Conservation (phyloP, 2,888 invertebrate genomes). For the Mimas tiliae region DNA sequence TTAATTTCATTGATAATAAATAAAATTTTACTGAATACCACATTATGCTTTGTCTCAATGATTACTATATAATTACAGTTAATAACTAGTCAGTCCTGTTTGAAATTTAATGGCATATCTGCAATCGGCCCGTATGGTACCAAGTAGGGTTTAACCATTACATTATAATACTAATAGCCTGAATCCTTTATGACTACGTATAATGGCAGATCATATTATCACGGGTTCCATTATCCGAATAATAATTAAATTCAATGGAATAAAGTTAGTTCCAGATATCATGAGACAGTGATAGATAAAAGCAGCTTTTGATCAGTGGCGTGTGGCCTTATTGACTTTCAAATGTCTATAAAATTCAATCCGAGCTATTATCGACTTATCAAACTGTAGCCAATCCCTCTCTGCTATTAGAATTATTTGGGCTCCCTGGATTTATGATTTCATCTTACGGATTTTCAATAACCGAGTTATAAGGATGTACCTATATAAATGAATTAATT, state of each 20-base stretch:
- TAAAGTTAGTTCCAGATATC: background rate
- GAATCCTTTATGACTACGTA: no score
- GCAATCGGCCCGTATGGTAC: no score
- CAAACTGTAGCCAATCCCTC: background rate
- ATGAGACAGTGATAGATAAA: slow-evolving; percentile 3
- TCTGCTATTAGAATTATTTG: background rate
- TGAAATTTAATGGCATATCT: no score
- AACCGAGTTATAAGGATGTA: background rate
- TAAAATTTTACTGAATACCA: no score
- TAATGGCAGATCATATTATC: background rate
- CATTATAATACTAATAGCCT: no score
- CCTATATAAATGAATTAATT: background rate
- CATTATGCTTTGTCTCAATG: no score
- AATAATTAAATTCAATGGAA: background rate
- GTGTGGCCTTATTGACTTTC: slow-evolving; percentile 19
- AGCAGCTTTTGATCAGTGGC: slow-evolving; percentile 10
- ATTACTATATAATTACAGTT: no score
- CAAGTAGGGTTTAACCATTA: no score
- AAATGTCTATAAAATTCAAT: slow-evolving; percentile 23
- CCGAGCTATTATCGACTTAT: slow-evolving; percentile 11
- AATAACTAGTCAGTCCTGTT: no score
- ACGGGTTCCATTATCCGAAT: background rate
- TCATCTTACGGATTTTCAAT: background rate
- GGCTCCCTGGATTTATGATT: background rate
- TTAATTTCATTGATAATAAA: no score